These are phyloP conservation scores for Tyria jacobaeae DNA, from an alignment of 2,888 invertebrate species.

Conservation along the genomic window DNA sequence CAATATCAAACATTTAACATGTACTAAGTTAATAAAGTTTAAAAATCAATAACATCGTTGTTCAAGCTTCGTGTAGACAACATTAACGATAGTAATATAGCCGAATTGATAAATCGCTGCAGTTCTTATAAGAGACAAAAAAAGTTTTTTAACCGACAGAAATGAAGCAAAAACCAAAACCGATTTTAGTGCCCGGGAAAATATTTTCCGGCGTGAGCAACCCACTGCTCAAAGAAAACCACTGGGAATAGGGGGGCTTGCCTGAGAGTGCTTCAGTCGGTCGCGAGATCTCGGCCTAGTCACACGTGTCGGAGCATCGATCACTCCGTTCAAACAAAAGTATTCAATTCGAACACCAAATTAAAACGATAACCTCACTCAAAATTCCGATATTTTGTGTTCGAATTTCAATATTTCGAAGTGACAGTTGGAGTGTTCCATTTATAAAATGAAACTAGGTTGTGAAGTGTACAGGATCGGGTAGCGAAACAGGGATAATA, in stretches of 20 bases:
- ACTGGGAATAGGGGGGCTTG: slow-evolving; percentile 65
- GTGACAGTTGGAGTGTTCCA: slow-evolving; percentile 41
- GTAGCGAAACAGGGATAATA: slow-evolving; percentile 58
- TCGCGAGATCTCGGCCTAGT: slow-evolving; percentile 66
- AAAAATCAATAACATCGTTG: too few species aligned
- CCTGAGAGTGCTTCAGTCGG: slow-evolving; percentile 64
- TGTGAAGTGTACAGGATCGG: slow-evolving; percentile 60
- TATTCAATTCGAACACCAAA: slow-evolving; percentile 49
- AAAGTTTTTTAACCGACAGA: background rate
- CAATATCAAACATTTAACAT: too few species aligned
- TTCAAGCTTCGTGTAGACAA: background rate
- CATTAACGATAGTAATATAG: background rate
- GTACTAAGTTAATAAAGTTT: background rate
- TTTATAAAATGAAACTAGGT: slow-evolving; percentile 58
- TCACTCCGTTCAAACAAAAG: slow-evolving; percentile 45
- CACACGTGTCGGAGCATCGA: slow-evolving; percentile 44
- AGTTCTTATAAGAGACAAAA: background rate
- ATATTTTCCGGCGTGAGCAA: slow-evolving; percentile 60
- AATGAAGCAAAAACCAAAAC: background rate
- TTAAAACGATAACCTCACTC: slow-evolving; percentile 39
- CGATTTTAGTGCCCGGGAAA: slow-evolving; percentile 39
- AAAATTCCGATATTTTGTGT: slow-evolving; percentile 34
- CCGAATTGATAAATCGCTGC: background rate
- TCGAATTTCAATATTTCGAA: slow-evolving; percentile 25
- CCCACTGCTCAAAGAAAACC: slow-evolving; percentile 60